phyloP scores from a whole-genome alignment of 37 sponge, comb jelly and placozoan genomes.

The Eunapius fragilis region DNA sequence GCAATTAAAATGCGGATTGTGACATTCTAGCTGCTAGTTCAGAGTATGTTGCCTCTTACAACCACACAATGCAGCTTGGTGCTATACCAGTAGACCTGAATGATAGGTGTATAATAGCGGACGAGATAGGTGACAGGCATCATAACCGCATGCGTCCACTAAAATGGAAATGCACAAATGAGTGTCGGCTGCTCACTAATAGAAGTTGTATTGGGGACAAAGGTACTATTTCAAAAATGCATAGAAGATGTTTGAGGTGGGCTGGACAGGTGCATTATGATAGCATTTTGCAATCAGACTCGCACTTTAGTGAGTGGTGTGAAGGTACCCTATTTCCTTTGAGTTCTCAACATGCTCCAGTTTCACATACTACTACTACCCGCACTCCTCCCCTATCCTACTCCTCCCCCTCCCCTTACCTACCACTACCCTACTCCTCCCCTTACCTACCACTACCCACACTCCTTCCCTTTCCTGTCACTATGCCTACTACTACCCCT shows the following conservation, averaged over 20 bases:
- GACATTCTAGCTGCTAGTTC: background rate
- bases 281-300: too few relatives aligned
- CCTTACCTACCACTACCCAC: too few relatives aligned
- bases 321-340: too few relatives aligned
- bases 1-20: too few relatives aligned
- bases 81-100: constrained; percentile 13
- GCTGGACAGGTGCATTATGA: background rate
- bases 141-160: background rate
- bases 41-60: constrained; percentile 19
- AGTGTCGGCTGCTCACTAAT: background rate
- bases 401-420: too few relatives aligned
- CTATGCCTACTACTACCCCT: too few relatives aligned
- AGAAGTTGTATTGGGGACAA: constrained; percentile 49
- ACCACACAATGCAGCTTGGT: background rate
- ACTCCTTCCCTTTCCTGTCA: too few relatives aligned
- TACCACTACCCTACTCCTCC: too few relatives aligned
- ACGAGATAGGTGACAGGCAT: constrained; percentile 22
- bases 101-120: constrained; percentile 6
- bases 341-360: too few relatives aligned
- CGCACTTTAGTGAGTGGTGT: too few relatives aligned
- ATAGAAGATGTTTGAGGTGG: constrained; percentile 7
- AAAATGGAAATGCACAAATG: constrained; percentile 25
- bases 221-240: constrained; percentile 14
- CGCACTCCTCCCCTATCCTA: too few relatives aligned
- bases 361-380: too few relatives aligned